A percentile compares a stretch with the other conserved stretches of the same genome.
Evolutionary conservation across 2,797 vertebrate species (phyloP).

Genomic region (Trematocara caparti): DNA sequence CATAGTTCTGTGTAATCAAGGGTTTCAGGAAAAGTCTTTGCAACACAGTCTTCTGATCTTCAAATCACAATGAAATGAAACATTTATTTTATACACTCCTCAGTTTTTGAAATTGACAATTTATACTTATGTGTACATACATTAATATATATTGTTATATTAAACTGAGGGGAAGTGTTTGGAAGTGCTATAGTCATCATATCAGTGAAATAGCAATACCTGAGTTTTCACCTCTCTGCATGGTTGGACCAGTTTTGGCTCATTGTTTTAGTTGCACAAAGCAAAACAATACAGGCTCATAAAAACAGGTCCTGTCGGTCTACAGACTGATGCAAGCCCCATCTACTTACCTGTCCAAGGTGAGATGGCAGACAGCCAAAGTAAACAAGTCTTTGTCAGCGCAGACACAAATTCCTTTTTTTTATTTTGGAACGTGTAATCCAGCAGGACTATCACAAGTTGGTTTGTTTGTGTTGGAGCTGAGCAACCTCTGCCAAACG

Average conservation of each 20-base stretch:
- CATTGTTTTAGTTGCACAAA: slow-evolving; percentile 28
- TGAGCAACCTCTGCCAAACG: background rate
- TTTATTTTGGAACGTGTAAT: slow-evolving; percentile 3
- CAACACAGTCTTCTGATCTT: background rate
- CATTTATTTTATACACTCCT: background rate
- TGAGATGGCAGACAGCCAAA: slow-evolving; percentile 41
- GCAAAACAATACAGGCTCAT: slow-evolving; percentile 24
- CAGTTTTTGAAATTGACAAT: background rate
- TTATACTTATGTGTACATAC: background rate
- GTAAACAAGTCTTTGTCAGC: slow-evolving; percentile 33
- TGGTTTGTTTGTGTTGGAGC: background rate
- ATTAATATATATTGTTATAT: background rate
- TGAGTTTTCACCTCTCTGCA: background rate
- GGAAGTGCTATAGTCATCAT: background rate
- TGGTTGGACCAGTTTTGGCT: background rate
- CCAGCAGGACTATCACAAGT: background rate
- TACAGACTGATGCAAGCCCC: slow-evolving; percentile 28
- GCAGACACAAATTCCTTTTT: slow-evolving; percentile 23
- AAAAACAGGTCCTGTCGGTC: slow-evolving; percentile 23
- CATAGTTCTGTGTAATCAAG: background rate
- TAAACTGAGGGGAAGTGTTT: background rate
- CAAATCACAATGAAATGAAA: background rate
- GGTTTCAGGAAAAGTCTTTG: background rate
- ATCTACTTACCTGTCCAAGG: slow-evolving; percentile 27
- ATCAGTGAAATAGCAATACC: background rate